Evolutionary conservation across 2,797 vertebrate genomes (phyloP).

Genomic region (Danio jaintianensis): DNA sequence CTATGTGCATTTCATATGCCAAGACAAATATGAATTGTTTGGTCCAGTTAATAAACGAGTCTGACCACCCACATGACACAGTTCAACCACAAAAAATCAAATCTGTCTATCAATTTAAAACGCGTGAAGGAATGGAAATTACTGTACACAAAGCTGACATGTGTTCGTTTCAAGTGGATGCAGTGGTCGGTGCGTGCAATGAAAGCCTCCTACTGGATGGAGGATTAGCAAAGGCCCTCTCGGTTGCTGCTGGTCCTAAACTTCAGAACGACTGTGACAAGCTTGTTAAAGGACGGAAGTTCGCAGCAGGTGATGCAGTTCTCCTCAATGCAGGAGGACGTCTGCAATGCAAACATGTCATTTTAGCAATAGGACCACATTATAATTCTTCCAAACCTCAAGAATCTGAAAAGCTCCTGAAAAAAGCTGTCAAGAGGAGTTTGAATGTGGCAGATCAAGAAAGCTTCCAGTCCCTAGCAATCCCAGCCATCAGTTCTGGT

Average conservation of each 20-base stretch:
- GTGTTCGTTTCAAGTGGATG: constrained; percentile 74
- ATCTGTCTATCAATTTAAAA: constrained; percentile 56
- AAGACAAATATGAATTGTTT: constrained; percentile 73
- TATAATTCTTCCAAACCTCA: constrained; percentile 62
- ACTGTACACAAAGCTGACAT: constrained; percentile 79
- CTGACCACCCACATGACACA: constrained; percentile 11
- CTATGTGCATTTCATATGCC: constrained; percentile 58
- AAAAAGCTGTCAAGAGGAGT: constrained; percentile 71
- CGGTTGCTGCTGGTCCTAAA: constrained; percentile 78
- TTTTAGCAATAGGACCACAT: constrained; percentile 83
- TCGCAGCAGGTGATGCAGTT: constrained; percentile 69
- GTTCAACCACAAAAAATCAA: background rate
- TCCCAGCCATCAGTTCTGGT: constrained; percentile 84
- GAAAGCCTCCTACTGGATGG: constrained; percentile 68
- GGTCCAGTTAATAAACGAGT: constrained; percentile 75
- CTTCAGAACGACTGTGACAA: constrained; percentile 79
- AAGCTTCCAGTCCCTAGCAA: constrained; percentile 78
- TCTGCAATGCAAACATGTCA: constrained; percentile 79
- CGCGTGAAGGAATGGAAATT: constrained; percentile 75
- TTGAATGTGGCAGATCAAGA: constrained; percentile 74
- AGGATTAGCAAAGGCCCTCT: constrained; percentile 77
- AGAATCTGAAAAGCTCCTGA: constrained; percentile 63
- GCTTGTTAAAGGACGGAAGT: constrained; percentile 44
- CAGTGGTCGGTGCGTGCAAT: constrained; percentile 81
- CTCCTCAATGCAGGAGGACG: constrained; percentile 77